These are phyloP conservation scores for Megatriorchis doriae DNA, from an alignment of 2,113 vertebrate species.

Conservation along the genomic window DNA sequence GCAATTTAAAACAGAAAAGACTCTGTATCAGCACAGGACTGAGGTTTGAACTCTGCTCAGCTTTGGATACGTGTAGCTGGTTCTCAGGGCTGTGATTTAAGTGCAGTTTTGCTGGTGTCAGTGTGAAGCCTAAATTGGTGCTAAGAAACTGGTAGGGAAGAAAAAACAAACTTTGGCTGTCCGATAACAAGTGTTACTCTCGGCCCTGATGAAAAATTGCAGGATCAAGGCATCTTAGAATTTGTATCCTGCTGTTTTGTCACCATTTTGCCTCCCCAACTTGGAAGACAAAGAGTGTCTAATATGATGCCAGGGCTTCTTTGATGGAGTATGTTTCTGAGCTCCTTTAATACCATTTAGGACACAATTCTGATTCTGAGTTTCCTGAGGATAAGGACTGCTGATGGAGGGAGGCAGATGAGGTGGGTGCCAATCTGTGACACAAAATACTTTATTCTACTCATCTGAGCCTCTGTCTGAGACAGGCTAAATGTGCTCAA, in stretches of 20 bases:
- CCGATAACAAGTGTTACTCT: neutral
- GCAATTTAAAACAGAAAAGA: constrained; percentile 66
- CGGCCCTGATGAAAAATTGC: neutral
- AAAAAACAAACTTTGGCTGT: constrained; percentile 6
- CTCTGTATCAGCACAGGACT: constrained; percentile 70
- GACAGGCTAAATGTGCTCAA: neutral
- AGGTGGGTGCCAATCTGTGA: neutral
- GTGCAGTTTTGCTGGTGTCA: constrained; percentile 37
- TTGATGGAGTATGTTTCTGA: neutral
- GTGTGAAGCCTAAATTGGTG: constrained; percentile 24
- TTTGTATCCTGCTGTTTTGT: neutral
- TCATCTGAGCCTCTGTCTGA: neutral
- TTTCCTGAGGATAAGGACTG: neutral
- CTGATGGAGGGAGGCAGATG: neutral
- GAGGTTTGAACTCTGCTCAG: constrained; percentile 71
- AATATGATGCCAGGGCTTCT: neutral
- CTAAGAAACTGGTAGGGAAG: constrained; percentile 4
- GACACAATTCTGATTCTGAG: neutral
- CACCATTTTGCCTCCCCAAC: neutral
- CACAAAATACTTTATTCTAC: neutral
- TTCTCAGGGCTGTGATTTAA: constrained; percentile 60
- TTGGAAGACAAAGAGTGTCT: neutral
- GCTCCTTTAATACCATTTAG: neutral
- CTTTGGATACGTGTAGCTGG: constrained; percentile 55
- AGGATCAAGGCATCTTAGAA: neutral